Evolutionary conservation across 2,113 vertebrate species (phyloP), one percentile per base, ranked within the genome.

Genomic region (Coturnix japonica): DNA sequence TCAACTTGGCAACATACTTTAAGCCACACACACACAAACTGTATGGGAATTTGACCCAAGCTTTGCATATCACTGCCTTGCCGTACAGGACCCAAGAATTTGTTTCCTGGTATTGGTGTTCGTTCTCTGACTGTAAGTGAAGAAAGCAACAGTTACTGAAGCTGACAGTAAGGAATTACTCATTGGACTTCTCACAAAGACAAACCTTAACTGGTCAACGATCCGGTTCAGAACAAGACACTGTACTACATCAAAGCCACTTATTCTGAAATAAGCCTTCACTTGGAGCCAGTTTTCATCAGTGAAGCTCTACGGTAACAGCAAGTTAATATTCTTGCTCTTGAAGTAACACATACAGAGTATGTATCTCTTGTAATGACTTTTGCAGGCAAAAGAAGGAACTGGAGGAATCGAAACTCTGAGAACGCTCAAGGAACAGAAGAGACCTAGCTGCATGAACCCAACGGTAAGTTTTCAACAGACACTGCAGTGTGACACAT

Each of bases 181-280:
- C 84, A 73, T 82, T 54, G 43, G 41, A 79, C 63, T 72, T 49
- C 23, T 80, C 77, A 92, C n/a, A n/a, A n/a, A 63, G 67, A 60
- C 44, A 33, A 90, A 79, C 25, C 86, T 67, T 72, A 44, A 8
- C 4, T 9, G 57, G 73, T 39, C 59, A 61, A 64, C 20, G 60
- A 88, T 56, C 60, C 76, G 71, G 28, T 85, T 66, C 43, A 81
- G 72, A 95, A 81, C 82, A 70, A n/a, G 63, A 7, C 82, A 80
- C 28, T 11, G 30, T 76, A 73, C 65, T 49, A 79, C 76, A 88
- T 90, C 75, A 44, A 86, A 76, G 75, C 81, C 63, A 60, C 11
- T 91, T 91, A 28, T 44, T 76, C 31, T 51, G 25, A 51, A 54
- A 54, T 8, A 54, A 71, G 56, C 39, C 44, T 39, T 65, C 46